These are phyloP conservation scores for Aurelia coerulea DNA, from an alignment of 30 jellyfish, hydroid and myxozoan species.

Conservation along the genomic window DNA sequence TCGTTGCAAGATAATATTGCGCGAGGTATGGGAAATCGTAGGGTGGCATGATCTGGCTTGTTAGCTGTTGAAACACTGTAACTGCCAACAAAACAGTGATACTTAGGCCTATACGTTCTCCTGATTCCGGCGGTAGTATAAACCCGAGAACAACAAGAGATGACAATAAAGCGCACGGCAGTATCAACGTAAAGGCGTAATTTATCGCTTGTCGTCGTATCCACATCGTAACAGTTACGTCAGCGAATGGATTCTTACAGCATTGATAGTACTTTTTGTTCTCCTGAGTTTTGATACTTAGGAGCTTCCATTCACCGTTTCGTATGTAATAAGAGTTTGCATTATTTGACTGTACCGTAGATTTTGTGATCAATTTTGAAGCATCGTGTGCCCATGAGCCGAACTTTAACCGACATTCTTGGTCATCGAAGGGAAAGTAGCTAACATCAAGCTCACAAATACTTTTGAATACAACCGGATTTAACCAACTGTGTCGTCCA, in stretches of 20 bases:
- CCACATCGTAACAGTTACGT: slow-evolving; percentile 60
- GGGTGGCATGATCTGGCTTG: slow-evolving; percentile 87
- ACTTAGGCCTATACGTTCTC: slow-evolving; percentile 79
- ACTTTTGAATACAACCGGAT: slow-evolving; percentile 77
- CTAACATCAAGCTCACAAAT: slow-evolving; percentile 81
- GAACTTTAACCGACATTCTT: slow-evolving; percentile 69
- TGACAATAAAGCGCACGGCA: slow-evolving; percentile 83
- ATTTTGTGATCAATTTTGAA: slow-evolving; percentile 45
- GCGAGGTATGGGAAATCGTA: slow-evolving; percentile 87
- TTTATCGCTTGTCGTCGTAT: slow-evolving; percentile 70
- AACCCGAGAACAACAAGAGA: slow-evolving; percentile 78
- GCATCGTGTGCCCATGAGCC: slow-evolving; percentile 92
- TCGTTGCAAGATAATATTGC: slow-evolving; percentile 79
- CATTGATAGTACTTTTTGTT: slow-evolving; percentile 70
- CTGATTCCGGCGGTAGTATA: slow-evolving; percentile 85
- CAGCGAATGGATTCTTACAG: slow-evolving; percentile 75
- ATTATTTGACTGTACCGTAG: slow-evolving; percentile 23
- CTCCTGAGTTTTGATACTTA: slow-evolving; percentile 42
- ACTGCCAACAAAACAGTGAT: slow-evolving; percentile 79
- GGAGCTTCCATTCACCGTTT: slow-evolving; percentile 82
- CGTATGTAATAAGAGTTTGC: slow-evolving; percentile 59
- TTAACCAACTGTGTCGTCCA: slow-evolving; percentile 62
- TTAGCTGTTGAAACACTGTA: slow-evolving; percentile 83
- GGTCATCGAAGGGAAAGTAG: slow-evolving; percentile 86
- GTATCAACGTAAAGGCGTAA: slow-evolving; percentile 63